Evolutionary conservation across 2,888 invertebrate genomes (phyloP), one percentile per base, ranked within the genome.

Genomic region (Diaprepes abbreviatus): DNA sequence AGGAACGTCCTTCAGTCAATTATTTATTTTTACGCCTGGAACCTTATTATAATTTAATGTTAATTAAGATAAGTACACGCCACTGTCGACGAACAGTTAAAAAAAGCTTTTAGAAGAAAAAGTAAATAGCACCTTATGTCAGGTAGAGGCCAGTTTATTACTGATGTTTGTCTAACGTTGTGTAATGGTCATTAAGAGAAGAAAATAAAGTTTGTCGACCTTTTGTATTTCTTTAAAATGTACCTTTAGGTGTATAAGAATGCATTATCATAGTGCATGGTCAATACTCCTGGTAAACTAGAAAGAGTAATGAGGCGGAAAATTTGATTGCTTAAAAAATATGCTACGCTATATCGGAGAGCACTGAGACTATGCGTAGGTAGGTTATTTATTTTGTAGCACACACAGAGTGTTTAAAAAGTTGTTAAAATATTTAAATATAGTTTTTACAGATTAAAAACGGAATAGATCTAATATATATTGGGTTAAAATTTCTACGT

Each of bases 201-300:
- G 45, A 50, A 70, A 70, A 70, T 55, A 66, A 70, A 70, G 70
- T 70, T 66, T 70, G 50, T 60, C 58, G 70, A 70, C 70, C 70
- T 62, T 36, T 55, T 55, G 38, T 14, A 2, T 38, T 21, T 3
- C 36, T 38, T 55, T 21, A 21, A 36, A 55, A 36, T 21, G 10
- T 9, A 38, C 19, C 19, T 55, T 55, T 55, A 55, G 35, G 55
- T 16, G 54, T 19, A 19, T 28, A 28, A 48, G 24, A 48, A 24
- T 50, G 48, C 48, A 50, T 28, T 48, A 12, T 17, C 31, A 12
- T 9, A n/a, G 33, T 54, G 54, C 54, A 54, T 55, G 21, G 48
- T 48, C 12, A 28, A 28, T 28, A 50, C 24, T 5, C 24, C 7
- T 43, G 3, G 19, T 19, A 14, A 19, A 17, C 40, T 1, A 43